Evolutionary conservation across 53 echinoderm and acorn worm genomes (phyloP).

Genomic region (Stichopus horrens): DNA sequence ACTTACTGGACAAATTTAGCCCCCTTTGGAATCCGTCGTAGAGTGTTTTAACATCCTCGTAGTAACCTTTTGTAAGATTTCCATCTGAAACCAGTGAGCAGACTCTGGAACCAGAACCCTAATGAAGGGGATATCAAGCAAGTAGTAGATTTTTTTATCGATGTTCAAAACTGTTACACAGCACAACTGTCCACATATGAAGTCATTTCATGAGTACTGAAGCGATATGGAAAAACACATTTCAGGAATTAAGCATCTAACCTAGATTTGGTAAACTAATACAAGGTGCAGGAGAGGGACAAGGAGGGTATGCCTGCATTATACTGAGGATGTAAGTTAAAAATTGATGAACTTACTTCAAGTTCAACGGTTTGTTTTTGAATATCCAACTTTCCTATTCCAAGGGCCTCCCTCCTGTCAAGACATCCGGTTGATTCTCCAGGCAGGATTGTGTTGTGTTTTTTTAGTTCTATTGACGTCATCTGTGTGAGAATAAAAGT

Average conservation of each 20-base stretch:
- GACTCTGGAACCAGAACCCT: neutral
- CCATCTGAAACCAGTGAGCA: constrained; percentile 33
- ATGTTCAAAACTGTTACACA: too few species aligned
- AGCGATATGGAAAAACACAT: too few species aligned
- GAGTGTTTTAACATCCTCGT: constrained; percentile 66
- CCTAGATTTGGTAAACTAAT: too few species aligned
- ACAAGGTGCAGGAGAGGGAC: too few species aligned
- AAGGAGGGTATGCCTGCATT: too few species aligned
- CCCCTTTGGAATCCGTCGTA: constrained; percentile 86
- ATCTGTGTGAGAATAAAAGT: neutral
- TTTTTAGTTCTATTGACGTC: constrained; percentile 14
- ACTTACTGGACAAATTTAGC: constrained; percentile 70
- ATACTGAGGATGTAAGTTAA: neutral
- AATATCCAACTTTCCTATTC: neutral
- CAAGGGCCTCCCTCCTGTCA: constrained; percentile 7
- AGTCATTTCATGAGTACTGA: too few species aligned
- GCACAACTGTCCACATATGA: too few species aligned
- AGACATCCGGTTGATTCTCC: constrained; percentile 6
- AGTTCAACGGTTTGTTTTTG: constrained; percentile 8
- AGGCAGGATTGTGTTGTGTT: neutral
- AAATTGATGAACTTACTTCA: neutral
- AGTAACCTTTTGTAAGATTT: constrained; percentile 29
- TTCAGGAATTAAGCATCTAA: too few species aligned
- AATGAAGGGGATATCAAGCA: too few species aligned
- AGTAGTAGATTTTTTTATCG: too few species aligned